Conservation (phyloP, 2,888 invertebrate genomes). For the Mesoligia furuncula region DNA sequence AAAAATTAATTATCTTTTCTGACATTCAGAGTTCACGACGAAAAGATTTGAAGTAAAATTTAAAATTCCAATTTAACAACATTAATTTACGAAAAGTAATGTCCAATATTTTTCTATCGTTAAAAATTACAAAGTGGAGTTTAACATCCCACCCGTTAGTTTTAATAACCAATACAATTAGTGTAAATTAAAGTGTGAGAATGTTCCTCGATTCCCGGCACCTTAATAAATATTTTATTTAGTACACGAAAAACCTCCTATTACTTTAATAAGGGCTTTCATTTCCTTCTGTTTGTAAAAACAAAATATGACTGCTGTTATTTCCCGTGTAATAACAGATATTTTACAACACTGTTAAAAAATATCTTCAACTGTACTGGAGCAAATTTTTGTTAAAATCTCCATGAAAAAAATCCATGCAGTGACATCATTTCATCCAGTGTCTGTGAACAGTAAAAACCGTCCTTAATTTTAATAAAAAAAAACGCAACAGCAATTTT, state of each 20-base stretch:
- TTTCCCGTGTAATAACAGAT: not conserved
- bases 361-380: not conserved
- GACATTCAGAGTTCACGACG: not conserved
- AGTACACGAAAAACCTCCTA: not conserved
- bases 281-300: not conserved
- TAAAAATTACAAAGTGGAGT: not conserved
- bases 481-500: not conserved
- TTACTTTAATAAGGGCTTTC: conserved; percentile 1
- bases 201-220: not conserved
- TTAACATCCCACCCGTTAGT: not conserved
- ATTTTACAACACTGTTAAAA: not conserved
- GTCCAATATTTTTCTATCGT: not conserved
- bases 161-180: not conserved
- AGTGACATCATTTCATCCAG: not conserved
- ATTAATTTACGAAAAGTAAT: not conserved
- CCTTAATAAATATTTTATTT: conserved; percentile 36
- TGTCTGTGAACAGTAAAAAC: not conserved
- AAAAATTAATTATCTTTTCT: not conserved
- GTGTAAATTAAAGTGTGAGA: conserved; percentile 5
- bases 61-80: not conserved
- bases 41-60: conserved; percentile 7
- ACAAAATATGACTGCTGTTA: not conserved
- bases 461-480: not conserved
- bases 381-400: not conserved
- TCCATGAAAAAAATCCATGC: not conserved